Evolutionary conservation across 2,888 invertebrate genomes (phyloP), one percentile per base, ranked within the genome.

Genomic region (Andrena bucephala): DNA sequence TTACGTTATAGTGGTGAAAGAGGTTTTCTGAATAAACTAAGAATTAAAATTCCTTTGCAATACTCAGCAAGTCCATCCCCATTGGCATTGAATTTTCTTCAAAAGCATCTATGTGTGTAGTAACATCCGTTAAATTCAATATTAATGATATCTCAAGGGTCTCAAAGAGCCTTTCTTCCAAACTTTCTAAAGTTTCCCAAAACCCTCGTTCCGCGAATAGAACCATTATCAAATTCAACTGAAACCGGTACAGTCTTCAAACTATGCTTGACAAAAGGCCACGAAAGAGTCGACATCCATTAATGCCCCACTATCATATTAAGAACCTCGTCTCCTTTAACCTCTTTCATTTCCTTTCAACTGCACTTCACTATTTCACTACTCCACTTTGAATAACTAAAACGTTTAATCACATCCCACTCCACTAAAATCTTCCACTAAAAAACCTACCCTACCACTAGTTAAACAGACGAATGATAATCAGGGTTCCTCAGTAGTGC

Each of bases 331-430:
- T 24, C 5, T 33, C 52, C 54, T 10, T n/a, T 20, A 54, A 20
- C 54, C 2, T 13, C 24, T 33, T 54, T 16, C 33, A 24, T 68
- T 33, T 24, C 24, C 54, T 10, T 33, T 33, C 31, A 33, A 54
- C 68, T 20, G 54, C 33, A 31, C 20, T 54, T 54, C 52, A 52
- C 20, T 31, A 67, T 33, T 48, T 20, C 48, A 52, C 31, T 50
- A 13, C 13, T 36, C 36, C 24, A 24, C 20, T n/a, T 33, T 63
- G n/a, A 2, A 50, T 31, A 52, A n/a, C 10, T 29, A 10, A 6
- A 52, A 54, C 54, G 50, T 68, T 52, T 24, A 52, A 16, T 20
- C 36, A 8, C 27, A 10, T 24, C 7, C 20, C 59, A 59, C 59
- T 16, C 6, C 8, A 36, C 10, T 3, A 36, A 36, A 13, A 36